Evolutionary conservation across 2,888 invertebrate genomes (phyloP).

Genomic region (Leucozona laternaria): DNA sequence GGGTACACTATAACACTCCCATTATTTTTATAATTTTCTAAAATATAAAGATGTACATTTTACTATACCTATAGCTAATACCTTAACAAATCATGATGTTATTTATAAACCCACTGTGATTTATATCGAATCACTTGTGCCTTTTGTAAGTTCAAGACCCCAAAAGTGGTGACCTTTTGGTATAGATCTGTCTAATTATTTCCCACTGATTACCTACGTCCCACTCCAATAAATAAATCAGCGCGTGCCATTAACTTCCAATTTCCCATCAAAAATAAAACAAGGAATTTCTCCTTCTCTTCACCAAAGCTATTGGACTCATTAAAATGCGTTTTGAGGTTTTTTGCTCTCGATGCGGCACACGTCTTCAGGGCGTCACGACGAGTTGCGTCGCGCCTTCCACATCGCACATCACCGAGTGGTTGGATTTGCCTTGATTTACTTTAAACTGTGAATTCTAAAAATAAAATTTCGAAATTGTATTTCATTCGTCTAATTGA

Average conservation of each 20-base stretch:
- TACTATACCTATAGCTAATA: no score
- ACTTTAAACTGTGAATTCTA: conserved; percentile 41
- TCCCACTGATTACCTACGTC: conserved; percentile 36
- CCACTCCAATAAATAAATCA: conserved; percentile 63
- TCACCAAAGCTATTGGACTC: conserved; percentile 48
- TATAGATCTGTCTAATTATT: conserved; percentile 40
- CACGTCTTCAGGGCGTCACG: conserved; percentile 8
- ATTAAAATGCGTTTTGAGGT: conserved; percentile 60
- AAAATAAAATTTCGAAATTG: conserved; percentile 57
- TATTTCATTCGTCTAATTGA: conserved; percentile 62
- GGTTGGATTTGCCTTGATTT: conserved; percentile 17
- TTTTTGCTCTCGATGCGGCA: neutral
- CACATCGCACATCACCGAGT: conserved; percentile 21
- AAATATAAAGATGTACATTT: no score
- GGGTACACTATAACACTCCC: no score
- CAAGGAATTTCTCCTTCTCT: conserved; percentile 22
- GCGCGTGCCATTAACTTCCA: conserved; percentile 53
- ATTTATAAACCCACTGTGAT: conserved; percentile 13
- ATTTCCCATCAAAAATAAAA: conserved; percentile 45
- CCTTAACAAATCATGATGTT: neutral
- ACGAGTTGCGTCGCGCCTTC: neutral
- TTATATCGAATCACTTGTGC: conserved; percentile 26
- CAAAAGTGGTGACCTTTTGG: conserved; percentile 20
- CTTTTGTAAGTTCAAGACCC: conserved; percentile 19
- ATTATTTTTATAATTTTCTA: no score